Conservation (phyloP, 1,140 invertebrate species). For the Listronotus bonariensis region DNA sequence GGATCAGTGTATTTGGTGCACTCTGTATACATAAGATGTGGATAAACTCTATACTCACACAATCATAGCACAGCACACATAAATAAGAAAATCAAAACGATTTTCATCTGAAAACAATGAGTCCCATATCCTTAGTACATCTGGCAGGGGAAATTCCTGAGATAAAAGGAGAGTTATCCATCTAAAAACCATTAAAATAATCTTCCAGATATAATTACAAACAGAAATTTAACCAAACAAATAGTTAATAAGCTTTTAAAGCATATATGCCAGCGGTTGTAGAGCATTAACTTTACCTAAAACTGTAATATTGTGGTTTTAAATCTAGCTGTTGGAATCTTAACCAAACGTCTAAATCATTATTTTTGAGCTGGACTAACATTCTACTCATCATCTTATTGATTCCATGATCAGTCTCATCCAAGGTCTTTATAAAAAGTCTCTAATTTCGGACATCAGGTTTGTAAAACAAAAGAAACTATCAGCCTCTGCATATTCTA, state of each 20-base stretch:
- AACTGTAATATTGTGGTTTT: slow-evolving; percentile 94
- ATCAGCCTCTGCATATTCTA: slow-evolving; percentile 94
- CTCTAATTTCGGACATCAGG: slow-evolving; percentile 94
- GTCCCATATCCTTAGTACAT: slow-evolving; percentile 96
- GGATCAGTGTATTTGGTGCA: too few species aligned
- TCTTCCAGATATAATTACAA: too few species aligned
- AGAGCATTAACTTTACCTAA: slow-evolving; percentile 64
- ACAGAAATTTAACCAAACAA: too few species aligned
- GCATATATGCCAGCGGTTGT: background rate
- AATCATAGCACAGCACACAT: slow-evolving; percentile 95
- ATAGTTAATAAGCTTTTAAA: slow-evolving; percentile 3
- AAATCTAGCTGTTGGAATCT: slow-evolving; percentile 81
- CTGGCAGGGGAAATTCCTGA: slow-evolving; percentile 96
- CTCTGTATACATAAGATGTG: too few species aligned
- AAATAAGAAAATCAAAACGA: slow-evolving; percentile 87
- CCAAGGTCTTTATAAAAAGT: slow-evolving; percentile 97
- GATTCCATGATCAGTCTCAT: slow-evolving; percentile 89
- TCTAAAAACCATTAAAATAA: slow-evolving; percentile 58
- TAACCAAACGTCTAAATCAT: slow-evolving; percentile 78
- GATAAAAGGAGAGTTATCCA: slow-evolving; percentile 96
- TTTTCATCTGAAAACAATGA: slow-evolving; percentile 88
- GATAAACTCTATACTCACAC: slow-evolving; percentile 71
- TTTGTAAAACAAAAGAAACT: slow-evolving; percentile 98
- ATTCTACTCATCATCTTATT: slow-evolving; percentile 83
- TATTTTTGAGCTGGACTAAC: slow-evolving; percentile 72